A percentile compares a stretch with the other conserved stretches of the same genome.
These are phyloP conservation scores for Esox niger DNA, from an alignment of 2,113 vertebrate genomes.

Conservation along the genomic window DNA sequence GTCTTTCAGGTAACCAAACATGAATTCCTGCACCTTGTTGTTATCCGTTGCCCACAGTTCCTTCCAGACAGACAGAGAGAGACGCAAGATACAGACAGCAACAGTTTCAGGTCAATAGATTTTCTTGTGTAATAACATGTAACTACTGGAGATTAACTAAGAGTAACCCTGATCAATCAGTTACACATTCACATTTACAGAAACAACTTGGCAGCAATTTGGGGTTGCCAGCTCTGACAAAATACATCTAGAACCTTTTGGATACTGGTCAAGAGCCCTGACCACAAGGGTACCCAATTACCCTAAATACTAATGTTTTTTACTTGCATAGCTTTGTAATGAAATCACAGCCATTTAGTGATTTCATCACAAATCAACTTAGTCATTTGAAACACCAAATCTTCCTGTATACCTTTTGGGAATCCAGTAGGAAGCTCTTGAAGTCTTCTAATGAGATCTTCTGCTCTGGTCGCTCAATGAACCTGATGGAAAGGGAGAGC, in stretches of 20 bases:
- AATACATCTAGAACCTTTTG: no score
- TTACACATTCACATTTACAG: no score
- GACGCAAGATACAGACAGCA: not conserved
- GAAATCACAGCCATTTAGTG: not conserved
- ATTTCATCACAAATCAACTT: no score
- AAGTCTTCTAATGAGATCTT: conserved; percentile 84
- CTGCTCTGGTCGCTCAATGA: conserved; percentile 81
- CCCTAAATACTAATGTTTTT: no score
- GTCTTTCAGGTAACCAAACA: conserved; percentile 91
- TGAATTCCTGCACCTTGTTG: conserved; percentile 89
- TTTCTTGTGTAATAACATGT: no score
- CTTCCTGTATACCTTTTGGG: conserved; percentile 79
- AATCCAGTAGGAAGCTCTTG: conserved; percentile 87
- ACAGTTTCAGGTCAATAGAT: no score
- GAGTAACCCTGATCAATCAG: no score
- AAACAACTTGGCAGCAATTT: no score
- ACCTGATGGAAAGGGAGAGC: conserved; percentile 64
- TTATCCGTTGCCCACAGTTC: conserved; percentile 88
- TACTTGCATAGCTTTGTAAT: not conserved
- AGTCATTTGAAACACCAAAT: not conserved
- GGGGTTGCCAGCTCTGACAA: no score
- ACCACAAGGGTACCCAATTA: no score
- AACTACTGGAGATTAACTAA: no score
- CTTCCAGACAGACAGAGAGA: conserved; percentile 63
- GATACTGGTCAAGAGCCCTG: no score